These are phyloP conservation scores for Invenusta paracnida DNA, from an alignment of 2,888 invertebrate genomes.

Conservation along the genomic window DNA sequence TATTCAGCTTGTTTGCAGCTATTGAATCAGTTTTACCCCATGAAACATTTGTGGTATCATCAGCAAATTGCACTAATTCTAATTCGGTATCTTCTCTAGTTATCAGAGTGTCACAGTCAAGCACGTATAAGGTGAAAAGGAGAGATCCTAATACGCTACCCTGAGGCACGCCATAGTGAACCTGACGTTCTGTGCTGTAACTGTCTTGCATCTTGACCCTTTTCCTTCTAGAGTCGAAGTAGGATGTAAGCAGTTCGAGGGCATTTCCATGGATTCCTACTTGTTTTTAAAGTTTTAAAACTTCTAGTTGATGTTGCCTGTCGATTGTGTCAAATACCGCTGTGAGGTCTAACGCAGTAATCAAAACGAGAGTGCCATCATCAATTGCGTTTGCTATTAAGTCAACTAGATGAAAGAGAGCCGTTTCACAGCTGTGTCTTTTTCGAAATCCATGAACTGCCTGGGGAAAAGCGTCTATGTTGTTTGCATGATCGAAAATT, in stretches of 20 bases:
- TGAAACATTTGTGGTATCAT: constrained; percentile 4
- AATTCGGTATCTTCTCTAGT: background rate
- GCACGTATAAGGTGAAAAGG: constrained; percentile 17
- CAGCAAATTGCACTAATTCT: background rate
- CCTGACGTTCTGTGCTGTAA: constrained; percentile 12
- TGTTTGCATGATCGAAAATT: background rate
- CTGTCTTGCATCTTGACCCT: constrained; percentile 21
- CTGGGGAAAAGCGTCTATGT: constrained; percentile 15
- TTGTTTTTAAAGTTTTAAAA: background rate
- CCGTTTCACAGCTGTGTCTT: background rate
- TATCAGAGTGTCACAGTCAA: background rate
- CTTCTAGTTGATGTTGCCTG: constrained; percentile 6
- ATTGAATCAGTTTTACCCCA: constrained; percentile 8
- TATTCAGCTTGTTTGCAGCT: constrained; percentile 19
- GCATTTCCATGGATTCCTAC: constrained; percentile 5
- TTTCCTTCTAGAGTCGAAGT: constrained; percentile 14
- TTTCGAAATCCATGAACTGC: background rate
- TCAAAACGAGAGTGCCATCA: constrained; percentile 13
- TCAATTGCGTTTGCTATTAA: constrained; percentile 18
- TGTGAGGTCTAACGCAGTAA: constrained; percentile 8
- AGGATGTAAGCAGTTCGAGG: background rate
- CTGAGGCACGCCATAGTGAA: background rate
- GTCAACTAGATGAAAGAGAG: background rate
- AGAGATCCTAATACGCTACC: background rate
- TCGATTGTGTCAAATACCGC: constrained; percentile 7